phyloP scores from a whole-genome alignment of 1,140 invertebrate genomes.

The Parasteatoda tepidariorum region DNA sequence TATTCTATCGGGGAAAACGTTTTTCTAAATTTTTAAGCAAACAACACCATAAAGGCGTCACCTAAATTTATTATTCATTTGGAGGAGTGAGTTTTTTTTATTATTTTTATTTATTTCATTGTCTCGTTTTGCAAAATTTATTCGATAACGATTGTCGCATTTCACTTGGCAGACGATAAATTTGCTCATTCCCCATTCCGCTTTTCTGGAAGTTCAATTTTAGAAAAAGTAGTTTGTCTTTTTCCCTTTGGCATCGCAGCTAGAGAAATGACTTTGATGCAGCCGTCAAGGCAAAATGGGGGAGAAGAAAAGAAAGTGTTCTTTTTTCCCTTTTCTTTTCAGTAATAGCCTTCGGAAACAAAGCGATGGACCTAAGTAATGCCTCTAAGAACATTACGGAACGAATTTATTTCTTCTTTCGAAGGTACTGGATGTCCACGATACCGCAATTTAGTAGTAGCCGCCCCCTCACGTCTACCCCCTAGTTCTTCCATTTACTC shows the following conservation, averaged over 20 bases:
- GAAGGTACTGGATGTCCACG: slow-evolving; percentile 2
- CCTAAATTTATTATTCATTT: too few relatives aligned
- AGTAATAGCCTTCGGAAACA: not conserved
- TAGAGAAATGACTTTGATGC: not conserved
- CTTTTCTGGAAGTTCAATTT: not conserved
- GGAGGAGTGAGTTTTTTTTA: too few relatives aligned
- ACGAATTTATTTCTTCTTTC: slow-evolving; percentile 9
- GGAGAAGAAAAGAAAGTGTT: not conserved
- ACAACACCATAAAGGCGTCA: too few relatives aligned
- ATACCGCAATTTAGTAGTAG: not conserved
- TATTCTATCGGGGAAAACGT: too few relatives aligned
- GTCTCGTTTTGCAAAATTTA: not conserved
- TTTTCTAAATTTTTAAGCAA: too few relatives aligned
- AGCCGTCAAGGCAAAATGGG: too few relatives aligned
- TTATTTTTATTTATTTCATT: too few relatives aligned
- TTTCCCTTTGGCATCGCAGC: not conserved
- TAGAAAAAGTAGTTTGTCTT: not conserved
- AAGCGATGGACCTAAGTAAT: slow-evolving; percentile 8
- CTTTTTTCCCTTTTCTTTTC: not conserved
- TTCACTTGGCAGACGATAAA: not conserved
- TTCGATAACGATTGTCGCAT: not conserved
- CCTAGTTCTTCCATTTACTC: slow-evolving; percentile 1
- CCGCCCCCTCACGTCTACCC: not conserved
- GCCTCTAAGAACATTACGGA: slow-evolving; percentile 1
- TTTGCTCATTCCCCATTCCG: not conserved